Conservation (phyloP, 2,888 invertebrate species). For the Autographa gamma region DNA sequence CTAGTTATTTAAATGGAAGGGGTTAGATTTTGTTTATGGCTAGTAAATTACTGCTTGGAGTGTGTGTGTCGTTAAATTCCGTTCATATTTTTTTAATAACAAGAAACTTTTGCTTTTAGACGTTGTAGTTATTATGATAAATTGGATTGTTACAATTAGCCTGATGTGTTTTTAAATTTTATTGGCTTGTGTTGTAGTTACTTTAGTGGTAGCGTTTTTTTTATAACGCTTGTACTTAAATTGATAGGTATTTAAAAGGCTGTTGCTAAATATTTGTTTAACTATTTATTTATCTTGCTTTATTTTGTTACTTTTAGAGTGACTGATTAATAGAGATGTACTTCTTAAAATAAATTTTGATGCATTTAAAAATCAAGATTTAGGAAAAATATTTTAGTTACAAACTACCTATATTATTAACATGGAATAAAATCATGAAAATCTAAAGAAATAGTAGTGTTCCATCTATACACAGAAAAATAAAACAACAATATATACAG, state of each 20-base stretch:
- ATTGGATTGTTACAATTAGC: no score
- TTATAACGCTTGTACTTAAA: no score
- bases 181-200: no score
- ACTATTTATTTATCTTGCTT: no score
- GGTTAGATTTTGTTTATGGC: background rate
- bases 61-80: no score
- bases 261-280: no score
- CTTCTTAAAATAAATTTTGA: background rate
- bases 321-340: background rate
- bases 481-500: slow-evolving; percentile 18
- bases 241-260: no score
- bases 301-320: background rate
- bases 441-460: background rate
- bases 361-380: background rate
- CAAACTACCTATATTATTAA: slow-evolving; percentile 4
- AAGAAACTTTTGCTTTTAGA: no score
- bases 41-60: background rate
- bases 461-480: slow-evolving; percentile 9
- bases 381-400: background rate
- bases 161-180: no score
- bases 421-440: background rate
- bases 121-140: no score
- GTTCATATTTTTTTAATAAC: no score
- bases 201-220: no score
- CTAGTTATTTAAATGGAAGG: slow-evolving; percentile 77